Conservation (phyloP, 53 echinoderm and acorn worm genomes). For the Holothuria leucospilota region DNA sequence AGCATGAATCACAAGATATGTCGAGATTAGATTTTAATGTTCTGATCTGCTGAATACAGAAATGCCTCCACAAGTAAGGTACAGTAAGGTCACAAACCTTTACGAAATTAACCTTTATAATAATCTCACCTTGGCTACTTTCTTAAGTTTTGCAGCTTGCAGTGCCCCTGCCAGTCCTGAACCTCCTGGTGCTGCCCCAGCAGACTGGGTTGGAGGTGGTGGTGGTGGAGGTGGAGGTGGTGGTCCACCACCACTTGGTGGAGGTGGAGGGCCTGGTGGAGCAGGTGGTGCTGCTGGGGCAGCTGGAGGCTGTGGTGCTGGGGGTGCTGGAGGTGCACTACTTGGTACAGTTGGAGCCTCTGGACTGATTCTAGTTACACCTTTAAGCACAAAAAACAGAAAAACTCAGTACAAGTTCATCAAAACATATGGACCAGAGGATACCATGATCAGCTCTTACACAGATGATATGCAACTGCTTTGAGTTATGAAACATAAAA, state of each 20-base stretch:
- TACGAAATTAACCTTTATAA: no score
- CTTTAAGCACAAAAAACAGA: background rate
- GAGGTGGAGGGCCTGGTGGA: constrained; percentile 59
- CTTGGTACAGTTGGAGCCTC: constrained; percentile 46
- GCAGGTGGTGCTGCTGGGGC: constrained; percentile 62
- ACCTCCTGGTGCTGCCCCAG: constrained; percentile 45
- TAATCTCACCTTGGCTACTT: constrained; percentile 57
- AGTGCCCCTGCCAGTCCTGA: constrained; percentile 78
- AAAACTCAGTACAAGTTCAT: no score
- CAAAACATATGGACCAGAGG: no score
- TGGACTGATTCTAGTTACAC: constrained; percentile 39
- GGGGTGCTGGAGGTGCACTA: constrained; percentile 60
- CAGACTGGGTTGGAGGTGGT: constrained; percentile 73
- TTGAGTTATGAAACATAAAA: no score
- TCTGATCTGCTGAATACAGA: no score
- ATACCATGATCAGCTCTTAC: no score
- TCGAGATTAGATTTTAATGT: no score
- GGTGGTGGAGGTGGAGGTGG: constrained; percentile 81
- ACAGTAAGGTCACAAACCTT: no score
- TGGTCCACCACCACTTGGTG: constrained; percentile 63
- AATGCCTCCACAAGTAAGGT: no score
- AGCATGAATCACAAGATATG: no score
- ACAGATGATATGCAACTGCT: no score
- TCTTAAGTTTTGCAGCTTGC: constrained; percentile 80
- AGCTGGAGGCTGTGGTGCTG: constrained; percentile 62